Evolutionary conservation across 2,113 vertebrate species (phyloP), one percentile per base, ranked within the genome.

Genomic region (Albula glossodonta): DNA sequence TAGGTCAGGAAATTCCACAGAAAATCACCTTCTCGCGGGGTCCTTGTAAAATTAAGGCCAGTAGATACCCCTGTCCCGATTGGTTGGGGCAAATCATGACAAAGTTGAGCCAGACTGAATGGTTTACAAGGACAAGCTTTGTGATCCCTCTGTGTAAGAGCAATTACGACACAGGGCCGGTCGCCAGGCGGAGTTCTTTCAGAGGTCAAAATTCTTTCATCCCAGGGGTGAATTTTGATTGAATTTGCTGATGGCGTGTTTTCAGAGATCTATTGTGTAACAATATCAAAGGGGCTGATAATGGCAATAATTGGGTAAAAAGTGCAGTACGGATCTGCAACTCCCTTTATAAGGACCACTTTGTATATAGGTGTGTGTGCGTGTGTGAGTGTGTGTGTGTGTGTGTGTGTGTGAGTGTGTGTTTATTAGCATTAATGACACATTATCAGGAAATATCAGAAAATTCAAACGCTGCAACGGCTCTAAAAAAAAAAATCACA

Each of bases 401-500:
- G 48, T 60, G n/a, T 85, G 77, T 70, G 57, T 57, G 60, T n/a
- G 78, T 25, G 48, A 51, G 78, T 85, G 2, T n/a, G n/a, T n/a
- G n/a, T n/a, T n/a, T 41, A 41, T 41, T 41, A 77, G 66, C 49
- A 51, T 84, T 84, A 84, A 52, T 51, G 63, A 4, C 1, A 41
- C 51, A 9, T 78, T 52, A 53, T n/a, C 22, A 70, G 85, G 84
- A 84, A 88, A 86, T 81, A 52, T 79, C n/a, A 63, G 82, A 84
- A 84, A 56, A 86, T 80, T 74, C 31, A 41, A 86, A 86, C 4
- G 77, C 83, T 77, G 82, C 77, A 50, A 83, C 31, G 51, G 88
- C 84, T 86, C 87, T 63, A 87, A 85, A 88, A 87, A 87, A 85
- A 5, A 25, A 13, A 48, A 89, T 63, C 86, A 85, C 88, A 87